Evolutionary conservation across 2,113 vertebrate species (phyloP), one percentile per base, ranked within the genome.

Genomic region (Apaloderma vittatum): DNA sequence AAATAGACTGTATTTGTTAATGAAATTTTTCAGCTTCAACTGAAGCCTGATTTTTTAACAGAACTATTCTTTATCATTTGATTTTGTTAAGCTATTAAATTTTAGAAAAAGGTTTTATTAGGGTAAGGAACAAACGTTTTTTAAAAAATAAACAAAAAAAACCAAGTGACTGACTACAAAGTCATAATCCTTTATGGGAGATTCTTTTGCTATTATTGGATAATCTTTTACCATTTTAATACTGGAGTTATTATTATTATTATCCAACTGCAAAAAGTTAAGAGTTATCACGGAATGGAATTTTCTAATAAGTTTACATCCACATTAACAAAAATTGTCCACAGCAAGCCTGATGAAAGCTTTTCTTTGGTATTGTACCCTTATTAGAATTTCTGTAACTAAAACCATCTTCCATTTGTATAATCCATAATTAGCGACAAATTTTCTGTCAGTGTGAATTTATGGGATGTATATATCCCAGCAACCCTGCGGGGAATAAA

Each of bases 91-190:
- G 15, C 5, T 48, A 27, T 55, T 65, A 52, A 72, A 73, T 65
- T 86, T 3, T 29, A 72, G 30, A 86, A 72, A 0, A 63, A 37
- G 71, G 26, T 10, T 57, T 49, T 66, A 22, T 40, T 67, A 17
- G 4, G 1, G 1, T 20, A 4, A 22, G 43, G 4, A 75, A 26
- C 0, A 80, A 88, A 48, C 2, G 43, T 32, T n/a, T 34, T n/a
- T 6, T 7, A 23, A 73, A 48, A 29, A 30, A 43, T 2, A 48
- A 57, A 18, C 4, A 37, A n/a, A 62, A 58, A n/a, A 54, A 24
- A 4, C 0, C 4, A 72, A 58, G 4, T 1, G 43, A 7, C 4
- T 89, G 18, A 57, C 8, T 6, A 66, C 6, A 58, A 34, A 68
- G 8, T 13, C 32, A 29, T n/a, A 54, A 37, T 55, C 63, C 4